phyloP scores from a whole-genome alignment of 2,888 invertebrate species.

The Plutella xylostella region DNA sequence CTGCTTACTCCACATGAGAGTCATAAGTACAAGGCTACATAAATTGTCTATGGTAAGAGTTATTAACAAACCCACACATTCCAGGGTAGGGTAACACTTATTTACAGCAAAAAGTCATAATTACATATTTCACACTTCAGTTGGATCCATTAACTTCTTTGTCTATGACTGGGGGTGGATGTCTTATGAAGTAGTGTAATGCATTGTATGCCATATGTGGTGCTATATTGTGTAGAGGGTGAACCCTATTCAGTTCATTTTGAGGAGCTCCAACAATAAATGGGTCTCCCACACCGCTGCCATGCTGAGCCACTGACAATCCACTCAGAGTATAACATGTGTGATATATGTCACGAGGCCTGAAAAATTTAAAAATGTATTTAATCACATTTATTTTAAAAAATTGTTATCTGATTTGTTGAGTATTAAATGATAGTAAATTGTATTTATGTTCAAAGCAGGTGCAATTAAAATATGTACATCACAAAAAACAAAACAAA shows the following conservation, averaged over 20 bases:
- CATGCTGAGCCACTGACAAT: constrained; percentile 91
- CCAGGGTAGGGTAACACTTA: too few relatives aligned
- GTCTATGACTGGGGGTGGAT: constrained; percentile 56
- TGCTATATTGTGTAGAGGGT: constrained; percentile 87
- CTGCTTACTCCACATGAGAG: too few relatives aligned
- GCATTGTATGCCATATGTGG: constrained; percentile 70
- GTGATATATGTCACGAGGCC: constrained; percentile 93
- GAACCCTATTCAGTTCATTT: constrained; percentile 81
- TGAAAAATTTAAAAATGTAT: constrained; percentile 43
- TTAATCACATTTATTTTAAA: not conserved
- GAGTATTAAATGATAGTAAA: constrained; percentile 1
- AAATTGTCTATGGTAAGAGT: too few relatives aligned
- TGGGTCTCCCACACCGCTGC: constrained; percentile 53
- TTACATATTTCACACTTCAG: too few relatives aligned
- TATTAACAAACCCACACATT: too few relatives aligned
- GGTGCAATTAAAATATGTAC: too few relatives aligned
- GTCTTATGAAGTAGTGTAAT: constrained; percentile 58
- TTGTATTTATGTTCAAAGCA: too few relatives aligned
- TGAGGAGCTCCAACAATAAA: constrained; percentile 73
- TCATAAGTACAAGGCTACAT: too few relatives aligned
- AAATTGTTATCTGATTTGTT: not conserved
- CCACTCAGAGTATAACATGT: constrained; percentile 97
- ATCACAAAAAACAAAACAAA: not conserved
- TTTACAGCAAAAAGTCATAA: too few relatives aligned
- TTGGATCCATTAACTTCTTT: constrained; percentile 34